Evolutionary conservation across 2,888 invertebrate species (phyloP), one percentile per base, ranked within the genome.

Genomic region (Pimpla rufipes): DNA sequence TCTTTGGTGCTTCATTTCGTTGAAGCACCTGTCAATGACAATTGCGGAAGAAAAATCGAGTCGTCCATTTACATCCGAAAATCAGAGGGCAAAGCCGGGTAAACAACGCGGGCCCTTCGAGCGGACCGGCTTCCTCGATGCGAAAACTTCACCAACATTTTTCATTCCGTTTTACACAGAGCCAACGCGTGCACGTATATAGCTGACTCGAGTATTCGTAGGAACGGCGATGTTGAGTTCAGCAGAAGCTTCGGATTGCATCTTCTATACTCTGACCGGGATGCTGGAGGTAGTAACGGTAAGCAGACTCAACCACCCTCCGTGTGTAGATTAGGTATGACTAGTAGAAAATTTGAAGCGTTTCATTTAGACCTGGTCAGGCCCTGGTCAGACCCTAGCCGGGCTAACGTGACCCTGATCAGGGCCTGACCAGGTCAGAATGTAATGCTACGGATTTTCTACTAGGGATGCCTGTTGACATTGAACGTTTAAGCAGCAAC

Each of bases 121-220:
- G 10, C 11, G 2, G 67, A 18, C 29, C 45, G 18, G 55, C 18
- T 55, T 37, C 18, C 23, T 6, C 71, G 70, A 47, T 37, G 62
- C 68, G 45, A 45, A 78, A 78, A 73, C 66, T 52, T 78, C 11
- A 21, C 35, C 35, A 68, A 45, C 21, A 71, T 75, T 75, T 75
- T 79, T 79, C 75, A 79, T 75, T 71, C 79, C 45, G 73, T 47
- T 59, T 59, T 18, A 50, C 16, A 18, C 45, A 11, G 42, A 18
- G 5, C 21, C 21, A 16, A 35, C 7, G 67, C 59, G 50, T 52
- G 62, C 42, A 59, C 62, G 64, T 74, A 68, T 50, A 52, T 52
- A 74, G 68, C 47, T 67, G 73, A 77, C 52, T 77, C 50, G 29
- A 59, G 47, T 21, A 16, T 52, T 62, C 50, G 11, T n/a, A n/a